These are phyloP conservation scores for Drosophila neocordata DNA, from an alignment of 1,140 invertebrate species.

Conservation along the genomic window DNA sequence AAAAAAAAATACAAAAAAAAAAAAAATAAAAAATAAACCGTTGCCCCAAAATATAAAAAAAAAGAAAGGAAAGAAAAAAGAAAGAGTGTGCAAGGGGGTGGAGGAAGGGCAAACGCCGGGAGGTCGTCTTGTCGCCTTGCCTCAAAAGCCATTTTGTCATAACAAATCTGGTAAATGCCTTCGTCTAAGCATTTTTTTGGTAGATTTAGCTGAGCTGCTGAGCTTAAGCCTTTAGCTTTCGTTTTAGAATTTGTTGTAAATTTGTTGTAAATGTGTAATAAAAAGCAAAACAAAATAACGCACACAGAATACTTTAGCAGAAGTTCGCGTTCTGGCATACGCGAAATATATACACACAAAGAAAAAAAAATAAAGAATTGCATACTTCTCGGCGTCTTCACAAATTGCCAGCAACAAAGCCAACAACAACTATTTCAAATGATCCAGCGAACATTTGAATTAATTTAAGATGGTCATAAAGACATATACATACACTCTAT, in stretches of 20 bases:
- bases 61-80: neutral
- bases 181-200: constrained; percentile 18
- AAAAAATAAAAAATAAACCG: neutral
- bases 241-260: constrained; percentile 7
- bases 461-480: neutral
- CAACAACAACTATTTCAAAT: no score
- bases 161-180: constrained; percentile 22
- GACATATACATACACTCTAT: no score
- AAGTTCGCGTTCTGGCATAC: no score
- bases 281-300: neutral
- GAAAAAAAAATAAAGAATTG: neutral
- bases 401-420: neutral
- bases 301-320: neutral
- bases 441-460: neutral
- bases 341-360: no score
- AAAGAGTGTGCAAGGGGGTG: neutral
- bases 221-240: constrained; percentile 10
- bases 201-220: constrained; percentile 5
- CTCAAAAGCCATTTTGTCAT: constrained; percentile 28
- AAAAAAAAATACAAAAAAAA: neutral
- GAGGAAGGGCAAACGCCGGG: neutral
- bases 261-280: constrained; percentile 21
- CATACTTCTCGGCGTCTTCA: neutral
- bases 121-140: constrained; percentile 6
- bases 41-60: constrained; percentile 1